Conservation (phyloP, 2,113 vertebrate species). For the Tor tambroides region DNA sequence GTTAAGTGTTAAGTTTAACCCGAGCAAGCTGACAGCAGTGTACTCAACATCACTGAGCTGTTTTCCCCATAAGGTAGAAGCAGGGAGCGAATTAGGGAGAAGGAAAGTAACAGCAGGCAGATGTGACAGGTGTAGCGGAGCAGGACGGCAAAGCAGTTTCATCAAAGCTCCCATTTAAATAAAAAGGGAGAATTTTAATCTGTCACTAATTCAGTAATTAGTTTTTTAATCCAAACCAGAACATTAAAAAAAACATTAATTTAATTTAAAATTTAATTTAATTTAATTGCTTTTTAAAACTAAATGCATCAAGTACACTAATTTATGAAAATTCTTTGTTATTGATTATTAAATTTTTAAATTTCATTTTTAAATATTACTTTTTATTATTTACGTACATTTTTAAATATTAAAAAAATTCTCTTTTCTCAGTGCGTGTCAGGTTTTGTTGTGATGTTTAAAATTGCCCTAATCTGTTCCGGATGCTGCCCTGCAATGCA, state of each 20-base stretch:
- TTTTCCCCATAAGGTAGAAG: background rate
- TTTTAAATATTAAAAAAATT: background rate
- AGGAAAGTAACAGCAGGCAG: slow-evolving; percentile 38
- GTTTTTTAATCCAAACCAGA: background rate
- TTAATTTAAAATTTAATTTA: no score
- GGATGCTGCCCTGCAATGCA: slow-evolving; percentile 1
- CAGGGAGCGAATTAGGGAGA: slow-evolving; percentile 6
- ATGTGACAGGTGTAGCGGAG: slow-evolving; percentile 45
- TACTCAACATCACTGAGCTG: background rate
- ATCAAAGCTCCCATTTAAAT: background rate
- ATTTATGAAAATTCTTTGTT: background rate
- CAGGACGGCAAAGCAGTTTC: slow-evolving; percentile 11
- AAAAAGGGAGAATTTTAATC: background rate
- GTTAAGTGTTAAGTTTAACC: slow-evolving; percentile 21
- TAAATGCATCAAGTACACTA: background rate
- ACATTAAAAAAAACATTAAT: no score
- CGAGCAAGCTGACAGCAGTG: slow-evolving; percentile 3
- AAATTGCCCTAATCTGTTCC: slow-evolving; percentile 12
- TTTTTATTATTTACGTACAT: background rate
- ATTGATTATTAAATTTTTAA: background rate
- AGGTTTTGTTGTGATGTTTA: background rate
- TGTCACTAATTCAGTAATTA: no score
- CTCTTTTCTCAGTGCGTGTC: background rate
- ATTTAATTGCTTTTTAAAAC: background rate
- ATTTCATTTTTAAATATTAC: background rate